Conservation (phyloP, 2,888 invertebrate species). For the Opisthograptis luteolata region DNA sequence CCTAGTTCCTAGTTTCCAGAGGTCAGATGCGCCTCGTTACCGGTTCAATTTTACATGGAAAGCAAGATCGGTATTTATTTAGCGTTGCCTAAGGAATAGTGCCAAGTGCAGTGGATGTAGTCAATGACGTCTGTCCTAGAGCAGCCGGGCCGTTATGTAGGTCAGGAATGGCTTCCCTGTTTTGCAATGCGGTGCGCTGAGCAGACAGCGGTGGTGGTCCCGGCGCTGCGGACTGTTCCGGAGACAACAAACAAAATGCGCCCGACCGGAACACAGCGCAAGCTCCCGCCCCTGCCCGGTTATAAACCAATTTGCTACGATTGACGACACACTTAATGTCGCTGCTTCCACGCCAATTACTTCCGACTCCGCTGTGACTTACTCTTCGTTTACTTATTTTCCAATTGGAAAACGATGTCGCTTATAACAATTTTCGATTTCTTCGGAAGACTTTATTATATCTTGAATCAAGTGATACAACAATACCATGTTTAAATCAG, state of each 20-base stretch:
- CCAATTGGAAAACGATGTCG: not conserved
- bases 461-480: not conserved
- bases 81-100: constrained; percentile 40
- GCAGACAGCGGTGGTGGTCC: constrained; percentile 26
- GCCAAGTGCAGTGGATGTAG: constrained; percentile 47
- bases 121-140: constrained; percentile 76
- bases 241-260: constrained; percentile 38
- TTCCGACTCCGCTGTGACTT: constrained; percentile 4
- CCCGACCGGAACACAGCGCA: constrained; percentile 46
- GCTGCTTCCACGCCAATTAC: constrained; percentile 8
- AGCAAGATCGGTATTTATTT: constrained; percentile 40
- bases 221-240: constrained; percentile 16
- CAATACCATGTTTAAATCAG: not conserved
- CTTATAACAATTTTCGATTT: not conserved
- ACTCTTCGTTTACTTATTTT: constrained; percentile 2
- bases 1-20: constrained; percentile 23
- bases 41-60: constrained; percentile 26
- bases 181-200: constrained; percentile 52
- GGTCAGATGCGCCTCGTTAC: constrained; percentile 13
- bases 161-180: constrained; percentile 72
- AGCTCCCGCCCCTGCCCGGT: constrained; percentile 39
- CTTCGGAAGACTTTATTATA: not conserved
- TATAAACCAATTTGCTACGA: constrained; percentile 55
- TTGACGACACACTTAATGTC: constrained; percentile 43
- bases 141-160: constrained; percentile 67